phyloP scores from a whole-genome alignment of 1,140 invertebrate genomes.

The Aphis craccivora region DNA sequence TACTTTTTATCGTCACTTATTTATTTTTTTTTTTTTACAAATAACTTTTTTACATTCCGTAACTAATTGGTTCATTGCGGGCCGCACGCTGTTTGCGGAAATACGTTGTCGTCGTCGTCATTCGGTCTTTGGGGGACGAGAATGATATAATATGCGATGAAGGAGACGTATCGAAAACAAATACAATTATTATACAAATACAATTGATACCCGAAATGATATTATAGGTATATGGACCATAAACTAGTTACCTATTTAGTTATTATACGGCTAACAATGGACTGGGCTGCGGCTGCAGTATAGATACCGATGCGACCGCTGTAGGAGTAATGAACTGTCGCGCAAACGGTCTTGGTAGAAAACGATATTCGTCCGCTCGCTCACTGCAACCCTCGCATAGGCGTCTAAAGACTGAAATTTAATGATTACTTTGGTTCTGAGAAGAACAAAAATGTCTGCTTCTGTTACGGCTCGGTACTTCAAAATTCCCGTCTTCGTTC shows the following conservation, averaged over 20 bases:
- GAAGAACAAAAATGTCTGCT: background rate
- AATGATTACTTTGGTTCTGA: background rate
- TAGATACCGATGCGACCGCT: background rate
- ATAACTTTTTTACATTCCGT: background rate
- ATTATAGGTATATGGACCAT: background rate
- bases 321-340: slow-evolving; percentile 32
- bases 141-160: background rate
- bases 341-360: background rate
- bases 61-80: background rate
- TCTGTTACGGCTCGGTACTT: background rate
- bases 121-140: background rate
- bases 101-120: background rate
- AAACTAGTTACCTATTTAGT: background rate
- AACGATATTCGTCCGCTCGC: background rate
- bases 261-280: background rate
- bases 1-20: background rate
- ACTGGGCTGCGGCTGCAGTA: no score
- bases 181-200: slow-evolving; percentile 2
- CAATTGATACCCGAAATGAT: background rate
- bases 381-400: background rate
- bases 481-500: background rate
- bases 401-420: background rate
- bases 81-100: slow-evolving; percentile 38
- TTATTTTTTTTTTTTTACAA: background rate
- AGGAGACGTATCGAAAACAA: slow-evolving; percentile 19